A percentile compares a stretch with the other conserved stretches of the same genome.
phyloP scores from a whole-genome alignment of 1,140 invertebrate genomes.

The Listronotus oregonensis region DNA sequence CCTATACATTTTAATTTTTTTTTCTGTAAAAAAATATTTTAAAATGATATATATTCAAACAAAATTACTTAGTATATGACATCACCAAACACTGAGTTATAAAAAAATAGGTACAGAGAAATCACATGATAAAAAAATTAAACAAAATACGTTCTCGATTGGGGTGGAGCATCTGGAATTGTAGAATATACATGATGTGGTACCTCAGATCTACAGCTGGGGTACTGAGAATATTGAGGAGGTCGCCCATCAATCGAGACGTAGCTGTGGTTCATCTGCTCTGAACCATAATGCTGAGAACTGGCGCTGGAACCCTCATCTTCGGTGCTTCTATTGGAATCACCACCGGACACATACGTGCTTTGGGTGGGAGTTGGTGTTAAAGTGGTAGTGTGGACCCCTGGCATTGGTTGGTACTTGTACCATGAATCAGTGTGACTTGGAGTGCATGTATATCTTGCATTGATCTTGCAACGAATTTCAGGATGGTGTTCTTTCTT shows the following conservation, averaged over 20 bases:
- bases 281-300: conserved; percentile 55
- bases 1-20: too few species aligned
- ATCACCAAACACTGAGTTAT: neutral
- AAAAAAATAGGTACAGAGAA: conserved; percentile 15
- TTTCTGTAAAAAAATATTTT: too few species aligned
- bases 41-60: too few species aligned
- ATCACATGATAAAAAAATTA: conserved; percentile 42
- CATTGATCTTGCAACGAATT: conserved; percentile 53
- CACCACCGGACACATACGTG: conserved; percentile 67
- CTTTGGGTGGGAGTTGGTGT: conserved; percentile 68
- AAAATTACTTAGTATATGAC: neutral
- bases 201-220: conserved; percentile 41
- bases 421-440: conserved; percentile 60
- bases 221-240: conserved; percentile 51
- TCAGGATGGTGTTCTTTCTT: conserved; percentile 52
- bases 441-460: conserved; percentile 63
- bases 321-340: conserved; percentile 63
- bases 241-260: conserved; percentile 54
- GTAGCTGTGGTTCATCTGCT: conserved; percentile 56
- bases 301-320: conserved; percentile 64
- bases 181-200: conserved; percentile 55
- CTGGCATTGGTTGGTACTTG: conserved; percentile 54
- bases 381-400: conserved; percentile 55
- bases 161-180: conserved; percentile 53
- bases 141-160: conserved; percentile 55